Evolutionary conservation across 2,888 invertebrate genomes (phyloP).

Genomic region (Drosophila sordidapex): DNA sequence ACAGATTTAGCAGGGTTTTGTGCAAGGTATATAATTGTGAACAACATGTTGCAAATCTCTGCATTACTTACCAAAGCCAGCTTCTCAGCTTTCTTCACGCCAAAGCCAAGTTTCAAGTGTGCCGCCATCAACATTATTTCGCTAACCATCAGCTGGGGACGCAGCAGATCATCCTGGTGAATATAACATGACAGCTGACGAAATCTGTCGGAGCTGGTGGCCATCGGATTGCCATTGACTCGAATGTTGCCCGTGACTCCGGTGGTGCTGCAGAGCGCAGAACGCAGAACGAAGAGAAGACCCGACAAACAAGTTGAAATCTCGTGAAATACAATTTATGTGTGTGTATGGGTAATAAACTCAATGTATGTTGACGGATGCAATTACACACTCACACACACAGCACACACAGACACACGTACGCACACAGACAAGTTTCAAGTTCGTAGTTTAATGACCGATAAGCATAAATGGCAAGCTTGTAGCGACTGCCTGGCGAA

Average conservation of each 20-base stretch:
- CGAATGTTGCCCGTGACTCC: conserved; percentile 90
- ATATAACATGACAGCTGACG: conserved; percentile 93
- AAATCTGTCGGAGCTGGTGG: conserved; percentile 88
- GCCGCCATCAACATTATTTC: conserved; percentile 94
- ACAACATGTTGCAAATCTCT: not conserved
- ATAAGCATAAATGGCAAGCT: conserved; percentile 49
- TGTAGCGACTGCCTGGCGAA: not conserved
- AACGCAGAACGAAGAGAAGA: conserved; percentile 12
- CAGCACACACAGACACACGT: not conserved
- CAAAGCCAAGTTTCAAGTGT: conserved; percentile 91
- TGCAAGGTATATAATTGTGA: conserved; percentile 26
- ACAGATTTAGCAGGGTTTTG: not conserved
- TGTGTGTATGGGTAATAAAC: conserved; percentile 3
- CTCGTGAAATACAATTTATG: not conserved
- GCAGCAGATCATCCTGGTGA: conserved; percentile 92
- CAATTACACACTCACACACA: conserved; percentile 1
- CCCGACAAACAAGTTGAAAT: conserved; percentile 36
- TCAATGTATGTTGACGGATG: conserved; percentile 9
- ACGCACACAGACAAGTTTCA: conserved; percentile 50
- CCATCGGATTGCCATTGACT: conserved; percentile 88
- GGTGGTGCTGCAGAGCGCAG: conserved; percentile 86
- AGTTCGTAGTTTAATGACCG: conserved; percentile 79
- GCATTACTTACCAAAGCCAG: conserved; percentile 87
- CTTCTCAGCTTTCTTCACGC: conserved; percentile 89
- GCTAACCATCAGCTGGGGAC: conserved; percentile 90